Base-by-base conservation (phyloP, 2,797 vertebrate species). In the Scomberomorus guttatus region DNA sequence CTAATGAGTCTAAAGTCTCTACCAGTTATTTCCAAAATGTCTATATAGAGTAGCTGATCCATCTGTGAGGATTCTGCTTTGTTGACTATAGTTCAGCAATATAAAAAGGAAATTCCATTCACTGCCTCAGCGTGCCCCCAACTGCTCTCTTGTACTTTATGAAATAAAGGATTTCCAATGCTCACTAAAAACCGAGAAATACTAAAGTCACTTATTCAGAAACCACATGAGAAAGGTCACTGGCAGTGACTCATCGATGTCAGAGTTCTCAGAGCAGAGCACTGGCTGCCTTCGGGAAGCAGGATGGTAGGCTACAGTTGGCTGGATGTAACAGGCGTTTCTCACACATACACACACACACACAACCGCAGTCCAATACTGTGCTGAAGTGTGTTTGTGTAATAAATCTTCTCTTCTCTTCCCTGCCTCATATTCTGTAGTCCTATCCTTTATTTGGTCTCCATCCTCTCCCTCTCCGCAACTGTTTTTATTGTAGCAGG, bases 141-240 rank as follows among this genome's bases (percentile, higher is more conserved):
- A 80, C 64, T 77, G 68, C 44, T 87, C 73, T 64, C 72, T 77
- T 56, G 32, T 17, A 27, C 51, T 77, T 8, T 22, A 62, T 80
- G 25, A 81, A 81, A 78, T 59, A 48, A 85, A 83, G 59, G 81
- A n/a, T 58, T 68, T 83, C 48, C 68, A 80, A 74, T 63, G 27
- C 82, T 88, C 77, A 63, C 25, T 13, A 24, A 63, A 85, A 88
- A 75, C 46, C 25, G 34, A 81, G 69, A 79, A 90, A 77, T 71
- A 80, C 76, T 88, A 24, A 83, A 90, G 82, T 84, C 72, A 58
- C 68, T 91, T 82, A 84, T 84, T 91, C 77, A 86, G 71, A 86
- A 82, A 83, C 80, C 87, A 90, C 87, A 89, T 75, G 77, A 90
- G 82, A 93, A 95, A 94, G 93, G 90, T 91, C 92, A 93, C 55